Evolutionary conservation across 1,140 invertebrate species (phyloP), one percentile per base, ranked within the genome.

Genomic region (Pemphigus obesinymphae): DNA sequence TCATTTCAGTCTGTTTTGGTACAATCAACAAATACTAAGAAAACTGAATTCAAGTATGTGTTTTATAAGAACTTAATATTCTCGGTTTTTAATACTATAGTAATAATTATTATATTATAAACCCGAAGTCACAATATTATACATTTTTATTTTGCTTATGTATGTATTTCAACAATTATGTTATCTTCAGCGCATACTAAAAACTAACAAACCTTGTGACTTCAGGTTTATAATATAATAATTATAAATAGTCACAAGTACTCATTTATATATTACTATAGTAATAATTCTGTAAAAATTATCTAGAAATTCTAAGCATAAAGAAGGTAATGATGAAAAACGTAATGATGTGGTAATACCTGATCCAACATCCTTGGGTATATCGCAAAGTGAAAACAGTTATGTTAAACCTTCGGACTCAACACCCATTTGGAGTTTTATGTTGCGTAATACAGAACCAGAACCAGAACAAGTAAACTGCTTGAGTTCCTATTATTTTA

Each of bases 391-490:
- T 45, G 76, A 80, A 43, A 80, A 80, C 23, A 80, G 76, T 63
- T 80, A 80, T 63, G 76, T 80, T 0, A 80, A 61, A 17, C 76
- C 76, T 31, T 80, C 76, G 45, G 76, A 80, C 10, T 61, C 76
- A 43, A 80, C 55, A 45, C 76, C 76, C 1, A 80, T 80, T 80
- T 80, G 76, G 76, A 80, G 76, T 63, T 80, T 80, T 61, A 80
- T 80, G 76, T 45, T 61, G n/a, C 76, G 53, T 0, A 80, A 58
- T 63, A 61, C 76, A 43, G 76, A 80, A 45, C 76, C 76, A 80
- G 76, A 80, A 63, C 76, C 34, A 58, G 76, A 80, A 63, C 76
- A 58, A 45, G 55, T 61, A 80, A 37, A 80, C 5, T 73, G 23
- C 10, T 50, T 29, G 1, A 20, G 10, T 31, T 11, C 1, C 0